A percentile compares a stretch with the other conserved stretches of the same genome.
phyloP scores from a whole-genome alignment of 2,888 invertebrate genomes.

The Serrognathus titanus region DNA sequence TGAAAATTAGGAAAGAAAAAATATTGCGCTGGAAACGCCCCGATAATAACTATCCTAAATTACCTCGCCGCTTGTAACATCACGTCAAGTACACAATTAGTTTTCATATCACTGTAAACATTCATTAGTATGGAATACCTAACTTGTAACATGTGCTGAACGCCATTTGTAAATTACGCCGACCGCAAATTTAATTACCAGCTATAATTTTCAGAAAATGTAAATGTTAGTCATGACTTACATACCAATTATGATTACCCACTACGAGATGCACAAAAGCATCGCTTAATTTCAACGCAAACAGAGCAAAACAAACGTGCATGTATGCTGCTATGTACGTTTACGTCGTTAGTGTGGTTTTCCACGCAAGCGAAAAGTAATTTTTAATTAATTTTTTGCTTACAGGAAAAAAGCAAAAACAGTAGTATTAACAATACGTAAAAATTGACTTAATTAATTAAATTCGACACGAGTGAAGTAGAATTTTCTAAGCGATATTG shows the following conservation, averaged over 20 bases:
- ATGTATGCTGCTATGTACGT: no score
- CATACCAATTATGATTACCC: conserved; percentile 15
- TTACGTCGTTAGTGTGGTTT: no score
- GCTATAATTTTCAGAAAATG: conserved; percentile 12
- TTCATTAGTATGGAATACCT: conserved; percentile 13
- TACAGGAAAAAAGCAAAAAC: no score
- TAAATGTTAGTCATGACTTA: conserved; percentile 13
- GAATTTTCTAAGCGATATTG: no score
- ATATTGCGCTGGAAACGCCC: no score
- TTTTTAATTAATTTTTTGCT: no score
- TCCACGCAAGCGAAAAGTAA: no score
- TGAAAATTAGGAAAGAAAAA: no score
- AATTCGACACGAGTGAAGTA: no score
- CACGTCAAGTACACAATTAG: conserved; percentile 8
- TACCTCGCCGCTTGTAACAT: not conserved
- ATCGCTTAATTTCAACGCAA: not conserved
- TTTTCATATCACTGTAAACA: conserved; percentile 11
- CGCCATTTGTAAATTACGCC: conserved; percentile 9
- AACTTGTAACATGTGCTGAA: conserved; percentile 7
- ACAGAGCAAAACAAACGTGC: not conserved
- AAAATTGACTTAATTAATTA: no score
- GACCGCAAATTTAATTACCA: conserved; percentile 11
- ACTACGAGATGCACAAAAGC: conserved; percentile 2
- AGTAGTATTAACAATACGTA: no score
- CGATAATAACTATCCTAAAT: not conserved